Conservation (phyloP, 2,888 invertebrate species). For the Enchytraeus crypticus region DNA sequence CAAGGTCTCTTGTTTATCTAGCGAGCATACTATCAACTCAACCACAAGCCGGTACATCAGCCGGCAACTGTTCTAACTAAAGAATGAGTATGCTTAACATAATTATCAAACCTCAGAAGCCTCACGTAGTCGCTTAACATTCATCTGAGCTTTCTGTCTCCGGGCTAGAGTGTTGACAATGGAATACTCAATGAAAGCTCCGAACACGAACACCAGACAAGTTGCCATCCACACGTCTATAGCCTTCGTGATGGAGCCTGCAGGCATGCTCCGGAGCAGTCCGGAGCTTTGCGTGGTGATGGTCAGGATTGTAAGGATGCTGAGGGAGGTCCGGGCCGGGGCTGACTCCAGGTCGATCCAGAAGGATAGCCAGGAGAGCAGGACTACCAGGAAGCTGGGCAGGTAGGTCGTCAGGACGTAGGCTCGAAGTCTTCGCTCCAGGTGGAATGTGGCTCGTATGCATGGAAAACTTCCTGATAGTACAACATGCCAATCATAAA, state of each 20-base stretch:
- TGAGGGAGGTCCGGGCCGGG: too few relatives aligned
- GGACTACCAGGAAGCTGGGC: constrained; percentile 25
- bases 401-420: constrained; percentile 27
- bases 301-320: constrained; percentile 24
- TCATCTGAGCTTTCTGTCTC: neutral
- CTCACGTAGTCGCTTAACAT: too few relatives aligned
- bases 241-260: constrained; percentile 17
- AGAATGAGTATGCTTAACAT: too few relatives aligned
- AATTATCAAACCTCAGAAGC: too few relatives aligned
- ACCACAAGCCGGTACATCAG: too few relatives aligned
- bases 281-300: constrained; percentile 5
- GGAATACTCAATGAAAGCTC: too few relatives aligned
- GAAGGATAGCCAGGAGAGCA: constrained; percentile 30
- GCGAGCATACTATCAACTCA: too few relatives aligned
- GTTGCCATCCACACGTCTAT: constrained; percentile 27
- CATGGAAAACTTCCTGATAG: constrained; percentile 26
- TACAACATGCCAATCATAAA: neutral
- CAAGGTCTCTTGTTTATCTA: too few relatives aligned
- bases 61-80: too few relatives aligned
- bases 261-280: constrained; percentile 3
- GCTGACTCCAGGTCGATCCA: constrained; percentile 30
- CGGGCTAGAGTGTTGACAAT: constrained; percentile 18
- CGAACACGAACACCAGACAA: too few relatives aligned
- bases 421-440: constrained; percentile 20
- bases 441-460: constrained; percentile 18